Conservation (phyloP, 2,797 vertebrate species). For the Sciurus carolinensis region DNA sequence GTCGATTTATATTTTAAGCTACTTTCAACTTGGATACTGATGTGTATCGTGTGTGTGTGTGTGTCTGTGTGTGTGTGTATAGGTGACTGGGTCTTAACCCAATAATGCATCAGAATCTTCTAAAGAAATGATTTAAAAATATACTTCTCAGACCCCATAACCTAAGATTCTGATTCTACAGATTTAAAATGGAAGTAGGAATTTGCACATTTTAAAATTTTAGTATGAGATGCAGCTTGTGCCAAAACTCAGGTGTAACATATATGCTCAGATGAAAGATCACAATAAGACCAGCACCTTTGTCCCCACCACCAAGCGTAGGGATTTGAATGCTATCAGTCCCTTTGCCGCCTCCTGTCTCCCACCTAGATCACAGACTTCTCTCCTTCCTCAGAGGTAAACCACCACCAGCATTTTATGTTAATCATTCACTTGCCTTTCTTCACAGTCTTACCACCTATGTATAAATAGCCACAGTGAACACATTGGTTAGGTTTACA, state of each 20-base stretch:
- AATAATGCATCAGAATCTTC: not conserved
- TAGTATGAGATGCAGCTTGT: slow-evolving; percentile 7
- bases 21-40: not conserved
- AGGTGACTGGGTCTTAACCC: not conserved
- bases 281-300: not conserved
- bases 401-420: not conserved
- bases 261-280: not conserved
- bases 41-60: not conserved
- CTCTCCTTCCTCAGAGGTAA: not conserved
- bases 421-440: not conserved
- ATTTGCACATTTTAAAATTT: not conserved
- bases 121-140: not conserved
- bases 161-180: not conserved
- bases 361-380: not conserved
- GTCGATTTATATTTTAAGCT: slow-evolving; percentile 37
- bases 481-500: slow-evolving; percentile 2
- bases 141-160: not conserved
- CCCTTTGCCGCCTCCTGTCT: not conserved
- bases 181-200: not conserved
- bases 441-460: not conserved
- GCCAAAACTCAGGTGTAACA: not conserved
- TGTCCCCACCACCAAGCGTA: not conserved
- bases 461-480: not conserved
- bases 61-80: not conserved
- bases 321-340: not conserved